A percentile compares a stretch with the other conserved stretches of the same genome.
Evolutionary conservation across 1,140 invertebrate genomes (phyloP).

Genomic region (Cyclargus thomasi): DNA sequence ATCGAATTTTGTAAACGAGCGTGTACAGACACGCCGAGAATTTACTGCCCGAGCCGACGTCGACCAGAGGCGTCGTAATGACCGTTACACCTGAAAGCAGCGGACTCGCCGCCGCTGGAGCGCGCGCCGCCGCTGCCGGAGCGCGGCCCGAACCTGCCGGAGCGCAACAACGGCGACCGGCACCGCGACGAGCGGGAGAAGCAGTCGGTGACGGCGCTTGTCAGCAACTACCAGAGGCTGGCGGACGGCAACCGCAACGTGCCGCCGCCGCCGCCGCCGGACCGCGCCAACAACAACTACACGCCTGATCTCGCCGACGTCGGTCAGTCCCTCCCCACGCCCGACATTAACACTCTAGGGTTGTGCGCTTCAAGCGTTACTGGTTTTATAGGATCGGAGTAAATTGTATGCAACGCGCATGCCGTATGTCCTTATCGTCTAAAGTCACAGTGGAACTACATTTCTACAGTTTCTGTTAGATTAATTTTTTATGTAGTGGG

Average conservation of each 20-base stretch:
- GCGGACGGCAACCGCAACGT: slow-evolving; percentile 44
- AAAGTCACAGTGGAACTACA: not conserved
- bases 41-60: not conserved
- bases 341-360: slow-evolving; percentile 48
- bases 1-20: not conserved
- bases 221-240: slow-evolving; percentile 61
- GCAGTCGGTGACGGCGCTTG: slow-evolving; percentile 50
- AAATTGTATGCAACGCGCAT: not conserved
- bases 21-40: not conserved
- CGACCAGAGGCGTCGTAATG: not conserved
- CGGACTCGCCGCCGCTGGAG: slow-evolving; percentile 24
- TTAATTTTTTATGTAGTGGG: too few relatives aligned
- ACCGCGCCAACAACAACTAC: slow-evolving; percentile 29
- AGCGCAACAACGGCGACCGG: slow-evolving; percentile 26
- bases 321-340: slow-evolving; percentile 56
- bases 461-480: not conserved
- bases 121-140: slow-evolving; percentile 35
- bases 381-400: slow-evolving; percentile 16
- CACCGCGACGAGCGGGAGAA: slow-evolving; percentile 29
- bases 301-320: slow-evolving; percentile 49
- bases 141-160: slow-evolving; percentile 32
- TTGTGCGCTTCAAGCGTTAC: slow-evolving; percentile 32
- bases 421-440: not conserved
- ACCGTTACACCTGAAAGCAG: slow-evolving; percentile 3
- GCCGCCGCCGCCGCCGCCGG: slow-evolving; percentile 36